Base-by-base conservation (phyloP, 2,888 invertebrate genomes). In the Chymomyza procnemis region DNA sequence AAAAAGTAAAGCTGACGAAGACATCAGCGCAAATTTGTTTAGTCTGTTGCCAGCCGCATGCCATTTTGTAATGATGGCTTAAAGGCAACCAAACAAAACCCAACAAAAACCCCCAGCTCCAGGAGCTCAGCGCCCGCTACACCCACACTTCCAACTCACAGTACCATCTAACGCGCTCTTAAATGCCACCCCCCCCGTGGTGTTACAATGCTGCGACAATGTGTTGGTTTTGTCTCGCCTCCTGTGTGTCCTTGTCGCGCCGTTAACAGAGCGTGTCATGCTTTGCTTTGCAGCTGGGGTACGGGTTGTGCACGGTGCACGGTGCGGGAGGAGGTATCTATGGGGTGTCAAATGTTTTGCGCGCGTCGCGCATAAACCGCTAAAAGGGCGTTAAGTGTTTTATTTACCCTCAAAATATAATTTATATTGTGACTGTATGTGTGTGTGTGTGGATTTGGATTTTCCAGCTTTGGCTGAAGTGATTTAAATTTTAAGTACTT, bases 381-480 rank as follows among this genome's bases (percentile, higher is more conserved):
- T 83, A 83, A 83, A 83, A 83, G 83, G 85, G 85, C 83, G 83
- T 85, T 83, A 83, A 83, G 83, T 83, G 83, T 85, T 83, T 83
- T 83, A 83, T 83, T 83, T 83, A 85, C 83, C 84, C 83, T 83
- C 81, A 73, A 83, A 83, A 83, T 85, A 85, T 85, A 83, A 83
- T 83, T 83, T 83, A 83, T 83, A 79, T 78, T 73, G 80, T 71
- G 61, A 70, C 66, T 61, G 71, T 65, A 52, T 73, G 50, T 73
- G 63, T 69, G 65, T 69, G 59, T 62, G 5, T 66, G 73, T 72
- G 76, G 78, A 80, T 80, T 82, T 84, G 73, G 74, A 72, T 71
- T 79, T 81, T 73, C 78, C 73, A 73, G 77, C 72, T 76, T 76
- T 67, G 14, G 74, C 69, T 70, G 68, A 83, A 83, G 85, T 85